Evolutionary conservation across 2,888 invertebrate genomes (phyloP).

Genomic region (Chrysodeixis includens): DNA sequence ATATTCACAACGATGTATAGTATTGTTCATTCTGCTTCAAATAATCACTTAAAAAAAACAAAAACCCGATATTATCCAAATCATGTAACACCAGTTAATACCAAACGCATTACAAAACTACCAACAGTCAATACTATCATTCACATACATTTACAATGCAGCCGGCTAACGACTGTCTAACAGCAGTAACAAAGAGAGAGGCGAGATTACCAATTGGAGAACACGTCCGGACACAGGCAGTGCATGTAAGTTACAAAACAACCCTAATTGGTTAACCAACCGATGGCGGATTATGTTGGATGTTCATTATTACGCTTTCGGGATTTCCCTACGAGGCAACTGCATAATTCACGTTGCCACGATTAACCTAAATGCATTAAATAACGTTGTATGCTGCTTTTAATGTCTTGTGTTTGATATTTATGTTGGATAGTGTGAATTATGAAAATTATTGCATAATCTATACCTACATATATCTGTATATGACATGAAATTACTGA

Average conservation of each 20-base stretch:
- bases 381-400: slow-evolving; percentile 27
- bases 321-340: slow-evolving; percentile 72
- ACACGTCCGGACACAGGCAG: slow-evolving; percentile 22
- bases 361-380: slow-evolving; percentile 73
- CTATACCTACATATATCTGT: too few species aligned
- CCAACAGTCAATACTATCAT: not conserved
- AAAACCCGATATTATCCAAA: too few species aligned
- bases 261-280: slow-evolving; percentile 80
- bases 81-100: too few species aligned
- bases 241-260: slow-evolving; percentile 61
- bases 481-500: too few species aligned
- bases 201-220: slow-evolving; percentile 32
- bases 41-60: too few species aligned
- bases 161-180: not conserved
- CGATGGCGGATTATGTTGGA: slow-evolving; percentile 74
- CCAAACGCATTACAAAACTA: too few species aligned
- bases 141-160: not conserved
- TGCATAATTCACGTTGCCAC: slow-evolving; percentile 74
- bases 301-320: slow-evolving; percentile 81
- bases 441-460: too few species aligned
- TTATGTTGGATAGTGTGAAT: not conserved
- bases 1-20: too few species aligned
- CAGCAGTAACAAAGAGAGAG: slow-evolving; percentile 22
- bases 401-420: slow-evolving; percentile 33
- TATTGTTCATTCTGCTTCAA: too few species aligned